These are phyloP conservation scores for Crocuta crocuta DNA, from an alignment of 2,113 vertebrate genomes.

Conservation along the genomic window DNA sequence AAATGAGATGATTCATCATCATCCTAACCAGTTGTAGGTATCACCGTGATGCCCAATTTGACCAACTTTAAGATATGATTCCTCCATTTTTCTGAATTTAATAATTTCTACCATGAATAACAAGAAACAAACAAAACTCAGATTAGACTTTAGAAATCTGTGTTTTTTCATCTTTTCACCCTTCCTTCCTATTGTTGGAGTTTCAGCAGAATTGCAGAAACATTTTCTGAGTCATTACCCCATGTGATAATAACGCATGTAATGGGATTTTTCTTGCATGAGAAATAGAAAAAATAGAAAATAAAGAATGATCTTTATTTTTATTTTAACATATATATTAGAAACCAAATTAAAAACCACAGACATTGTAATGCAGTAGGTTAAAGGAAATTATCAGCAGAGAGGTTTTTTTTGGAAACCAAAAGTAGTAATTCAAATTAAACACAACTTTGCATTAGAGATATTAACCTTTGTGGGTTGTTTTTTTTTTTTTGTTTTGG, in stretches of 20 bases:
- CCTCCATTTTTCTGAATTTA: neutral
- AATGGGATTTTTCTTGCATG: slow-evolving; percentile 31
- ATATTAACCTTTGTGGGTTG: neutral
- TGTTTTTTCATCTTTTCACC: neutral
- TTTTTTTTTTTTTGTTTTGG: too few relatives aligned
- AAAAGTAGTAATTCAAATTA: slow-evolving; percentile 4
- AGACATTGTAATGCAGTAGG: neutral
- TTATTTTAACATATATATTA: slow-evolving; percentile 38
- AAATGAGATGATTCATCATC: neutral
- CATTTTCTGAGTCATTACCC: neutral
- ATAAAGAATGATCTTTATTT: neutral
- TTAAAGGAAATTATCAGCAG: slow-evolving; percentile 6
- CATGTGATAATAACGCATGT: slow-evolving; percentile 8
- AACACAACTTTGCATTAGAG: neutral
- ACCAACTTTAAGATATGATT: neutral
- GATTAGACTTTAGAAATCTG: neutral
- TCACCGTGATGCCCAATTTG: neutral
- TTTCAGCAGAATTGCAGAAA: neutral
- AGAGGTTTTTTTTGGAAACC: neutral
- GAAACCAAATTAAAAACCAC: slow-evolving; percentile 41
- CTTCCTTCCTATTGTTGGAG: neutral
- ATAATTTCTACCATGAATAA: neutral
- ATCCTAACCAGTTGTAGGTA: neutral
- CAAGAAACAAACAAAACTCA: neutral
- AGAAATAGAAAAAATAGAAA: neutral